Percentiles rank a stretch among this genome's conserved stretches.
These are phyloP conservation scores for Gonocerus acuteangulatus DNA, from an alignment of 2,888 invertebrate genomes.

Conservation along the genomic window DNA sequence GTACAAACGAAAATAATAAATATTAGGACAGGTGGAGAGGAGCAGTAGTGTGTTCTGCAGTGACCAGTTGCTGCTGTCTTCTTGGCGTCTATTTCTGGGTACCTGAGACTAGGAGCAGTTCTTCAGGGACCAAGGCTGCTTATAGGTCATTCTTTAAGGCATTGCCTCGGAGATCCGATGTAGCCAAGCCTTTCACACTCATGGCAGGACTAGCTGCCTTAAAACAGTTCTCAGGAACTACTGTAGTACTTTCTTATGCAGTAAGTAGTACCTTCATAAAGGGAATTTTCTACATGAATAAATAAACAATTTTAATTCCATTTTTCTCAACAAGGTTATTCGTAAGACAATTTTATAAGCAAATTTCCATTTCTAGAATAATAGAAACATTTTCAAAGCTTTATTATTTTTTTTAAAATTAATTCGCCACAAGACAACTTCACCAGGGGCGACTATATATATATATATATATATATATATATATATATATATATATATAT, in stretches of 20 bases:
- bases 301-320: background rate
- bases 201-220: background rate
- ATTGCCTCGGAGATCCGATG: background rate
- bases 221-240: constrained; percentile 17
- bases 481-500: too few relatives aligned
- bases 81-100: background rate
- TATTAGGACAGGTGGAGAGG: background rate
- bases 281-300: background rate
- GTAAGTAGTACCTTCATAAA: background rate
- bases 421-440: too few relatives aligned
- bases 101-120: background rate
- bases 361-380: too few relatives aligned
- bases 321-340: too few relatives aligned
- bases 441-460: too few relatives aligned
- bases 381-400: too few relatives aligned
- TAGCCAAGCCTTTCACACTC: background rate
- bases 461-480: too few relatives aligned
- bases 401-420: too few relatives aligned
- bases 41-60: background rate
- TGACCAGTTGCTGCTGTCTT: background rate
- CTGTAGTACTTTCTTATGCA: constrained; percentile 16
- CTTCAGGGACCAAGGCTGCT: background rate
- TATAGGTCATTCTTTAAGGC: constrained; percentile 4
- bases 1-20: too few relatives aligned
- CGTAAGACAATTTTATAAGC: too few relatives aligned